Evolutionary conservation across 2,888 invertebrate genomes (phyloP).

Genomic region (Gari tellinella): DNA sequence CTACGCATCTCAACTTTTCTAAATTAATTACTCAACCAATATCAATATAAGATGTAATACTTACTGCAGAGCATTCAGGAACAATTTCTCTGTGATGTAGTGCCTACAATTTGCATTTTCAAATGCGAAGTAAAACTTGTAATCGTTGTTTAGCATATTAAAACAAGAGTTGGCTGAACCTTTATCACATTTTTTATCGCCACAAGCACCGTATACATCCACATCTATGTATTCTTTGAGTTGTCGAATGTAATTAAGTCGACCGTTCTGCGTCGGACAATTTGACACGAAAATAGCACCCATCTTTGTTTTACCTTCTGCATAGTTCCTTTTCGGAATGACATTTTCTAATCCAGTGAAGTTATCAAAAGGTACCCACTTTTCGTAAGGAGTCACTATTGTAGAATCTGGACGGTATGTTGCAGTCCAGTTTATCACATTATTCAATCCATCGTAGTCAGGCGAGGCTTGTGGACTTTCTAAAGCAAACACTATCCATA

Average conservation of each 20-base stretch:
- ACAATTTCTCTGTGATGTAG: conserved; percentile 98
- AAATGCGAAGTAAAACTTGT: conserved; percentile 98
- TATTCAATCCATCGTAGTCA: conserved; percentile 89
- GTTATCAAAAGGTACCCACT: conserved; percentile 95
- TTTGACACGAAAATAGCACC: conserved; percentile 99
- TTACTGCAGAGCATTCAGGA: conserved; percentile 95
- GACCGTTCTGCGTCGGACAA: conserved; percentile 95
- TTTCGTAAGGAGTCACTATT: conserved; percentile 97
- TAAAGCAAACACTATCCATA: conserved; percentile 96
- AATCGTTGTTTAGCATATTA: conserved; percentile 94
- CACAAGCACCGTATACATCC: conserved; percentile 81
- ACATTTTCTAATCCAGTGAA: conserved; percentile 84
- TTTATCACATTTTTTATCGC: conserved; percentile 86
- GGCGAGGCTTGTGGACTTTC: conserved; percentile 98
- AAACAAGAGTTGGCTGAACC: conserved; percentile 91
- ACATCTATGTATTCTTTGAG: conserved; percentile 91
- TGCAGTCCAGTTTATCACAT: conserved; percentile 97
- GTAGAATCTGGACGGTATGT: conserved; percentile 97
- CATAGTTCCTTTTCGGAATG: conserved; percentile 70
- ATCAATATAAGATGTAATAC: too few relatives aligned
- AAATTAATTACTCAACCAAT: too few relatives aligned
- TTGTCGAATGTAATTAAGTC: conserved; percentile 93
- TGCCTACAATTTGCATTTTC: conserved; percentile 98
- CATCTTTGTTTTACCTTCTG: conserved; percentile 95
- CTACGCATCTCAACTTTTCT: too few relatives aligned